Evolutionary conservation across 2,113 vertebrate species (phyloP), one percentile per base, ranked within the genome.

Genomic region (Galemys pyrenaicus): DNA sequence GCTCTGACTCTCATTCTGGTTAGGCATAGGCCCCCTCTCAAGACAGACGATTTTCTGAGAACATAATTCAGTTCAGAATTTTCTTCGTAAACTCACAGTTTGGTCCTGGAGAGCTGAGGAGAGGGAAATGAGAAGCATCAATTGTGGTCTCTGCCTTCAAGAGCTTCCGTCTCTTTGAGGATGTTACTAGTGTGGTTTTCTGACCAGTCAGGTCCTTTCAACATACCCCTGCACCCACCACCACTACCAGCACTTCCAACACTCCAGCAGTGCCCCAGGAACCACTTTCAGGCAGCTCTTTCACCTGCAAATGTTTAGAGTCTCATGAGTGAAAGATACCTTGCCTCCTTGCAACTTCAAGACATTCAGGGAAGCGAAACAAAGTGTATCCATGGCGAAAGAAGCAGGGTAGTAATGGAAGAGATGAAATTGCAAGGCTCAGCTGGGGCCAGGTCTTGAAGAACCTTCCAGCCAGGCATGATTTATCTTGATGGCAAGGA

Each of bases 11-110:
- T 73, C 73, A 58, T 54, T 77, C 68, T 24, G 60, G 0, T 58
- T 68, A 49, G 87, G 44, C 49, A 15, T 6, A 35, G 17, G 9
- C 22, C 30, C 30, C 20, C 6, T 70, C n/a, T 35, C 65, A 44
- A 78, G 94, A 84, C 39, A 86, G 62, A 37, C 37, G 56, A 68
- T 37, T 60, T 95, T 35, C 49, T 28, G 54, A 78, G 41, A 91
- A 60, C 10, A 1, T 41, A 70, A 87, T 67, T 77, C 30, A 17
- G 20, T 65, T 73, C 51, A 68, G 22, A 84, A 92, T 84, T 82
- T 83, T 20, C 19, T 85, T 82, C 46, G 16, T 26, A 22, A 60
- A 28, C 28, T 78, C 62, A 73, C 58, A 44, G 26, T 46, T 71
- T 74, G 12, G n/a, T 4, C 30, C n/a, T 80, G 35, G 46, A 16